These are phyloP conservation scores for Brachymystax lenok DNA, from an alignment of 2,797 vertebrate species.

Conservation along the genomic window DNA sequence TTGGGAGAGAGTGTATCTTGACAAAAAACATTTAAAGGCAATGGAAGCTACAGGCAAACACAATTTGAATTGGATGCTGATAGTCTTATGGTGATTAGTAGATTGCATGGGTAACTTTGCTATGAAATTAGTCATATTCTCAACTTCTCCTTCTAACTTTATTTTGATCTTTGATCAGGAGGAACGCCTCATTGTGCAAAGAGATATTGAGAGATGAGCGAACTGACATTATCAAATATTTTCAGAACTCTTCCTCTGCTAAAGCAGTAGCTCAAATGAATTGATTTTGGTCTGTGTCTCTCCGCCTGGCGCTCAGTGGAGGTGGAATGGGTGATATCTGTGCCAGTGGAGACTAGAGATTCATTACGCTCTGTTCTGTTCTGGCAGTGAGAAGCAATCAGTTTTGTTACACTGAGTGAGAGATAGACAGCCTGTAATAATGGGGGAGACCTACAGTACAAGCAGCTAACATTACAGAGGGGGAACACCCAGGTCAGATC, in stretches of 20 bases:
- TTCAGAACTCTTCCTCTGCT: slow-evolving; percentile 46
- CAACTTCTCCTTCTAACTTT: slow-evolving; percentile 50
- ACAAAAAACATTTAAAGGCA: neutral
- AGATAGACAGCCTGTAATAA: neutral
- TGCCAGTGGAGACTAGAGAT: slow-evolving; percentile 14
- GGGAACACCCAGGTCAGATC: slow-evolving; percentile 23
- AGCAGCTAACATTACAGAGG: neutral
- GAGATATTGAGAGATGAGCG: too few species aligned
- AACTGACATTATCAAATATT: slow-evolving; percentile 14
- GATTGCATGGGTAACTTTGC: neutral
- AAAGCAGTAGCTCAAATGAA: slow-evolving; percentile 59
- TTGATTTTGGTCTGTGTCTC: slow-evolving; percentile 55
- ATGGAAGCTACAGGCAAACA: neutral
- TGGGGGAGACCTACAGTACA: neutral
- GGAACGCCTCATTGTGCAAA: neutral
- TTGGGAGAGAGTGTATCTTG: neutral
- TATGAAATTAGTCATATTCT: slow-evolving; percentile 18
- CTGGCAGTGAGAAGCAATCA: slow-evolving; percentile 54
- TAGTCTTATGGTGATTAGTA: neutral
- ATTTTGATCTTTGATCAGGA: slow-evolving; percentile 35
- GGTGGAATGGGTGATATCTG: slow-evolving; percentile 42
- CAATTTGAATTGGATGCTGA: too few species aligned
- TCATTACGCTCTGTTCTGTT: slow-evolving; percentile 35
- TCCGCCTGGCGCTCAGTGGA: neutral
- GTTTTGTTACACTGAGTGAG: slow-evolving; percentile 44